phyloP scores from a whole-genome alignment of 2,797 vertebrate genomes.

The Lagocephalus sceleratus region DNA sequence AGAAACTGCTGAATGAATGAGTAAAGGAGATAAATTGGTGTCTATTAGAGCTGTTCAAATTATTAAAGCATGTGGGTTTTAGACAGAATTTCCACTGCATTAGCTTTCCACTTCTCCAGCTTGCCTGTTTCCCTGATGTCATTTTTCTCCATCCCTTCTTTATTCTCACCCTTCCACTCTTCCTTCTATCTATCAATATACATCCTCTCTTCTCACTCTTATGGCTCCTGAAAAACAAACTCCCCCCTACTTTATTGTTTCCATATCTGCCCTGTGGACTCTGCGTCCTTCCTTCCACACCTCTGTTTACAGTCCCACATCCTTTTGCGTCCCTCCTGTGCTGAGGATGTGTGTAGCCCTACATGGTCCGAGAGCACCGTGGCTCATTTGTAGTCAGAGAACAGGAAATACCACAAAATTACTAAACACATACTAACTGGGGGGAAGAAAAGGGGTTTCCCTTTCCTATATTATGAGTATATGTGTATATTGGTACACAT shows the following conservation, averaged over 20 bases:
- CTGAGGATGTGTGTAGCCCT: constrained; percentile 61
- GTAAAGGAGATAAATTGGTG: no score
- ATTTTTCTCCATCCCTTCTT: not conserved
- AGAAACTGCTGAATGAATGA: no score
- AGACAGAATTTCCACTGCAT: not conserved
- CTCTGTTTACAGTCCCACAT: constrained; percentile 42
- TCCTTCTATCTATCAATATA: not conserved
- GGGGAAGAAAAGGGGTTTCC: constrained; percentile 11
- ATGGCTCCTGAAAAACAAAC: not conserved
- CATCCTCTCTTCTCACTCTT: not conserved
- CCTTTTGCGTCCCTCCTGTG: constrained; percentile 25
- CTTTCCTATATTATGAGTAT: not conserved
- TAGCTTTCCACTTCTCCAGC: not conserved
- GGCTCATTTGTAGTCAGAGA: constrained; percentile 40
- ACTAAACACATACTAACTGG: constrained; percentile 12
- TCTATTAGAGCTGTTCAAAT: no score
- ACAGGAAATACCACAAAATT: constrained; percentile 61
- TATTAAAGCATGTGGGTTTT: no score
- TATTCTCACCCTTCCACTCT: not conserved
- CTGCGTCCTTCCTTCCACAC: constrained; percentile 19
- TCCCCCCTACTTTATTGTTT: not conserved
- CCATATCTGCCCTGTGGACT: constrained; percentile 2
- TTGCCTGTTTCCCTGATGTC: not conserved
- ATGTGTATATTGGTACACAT: not conserved
- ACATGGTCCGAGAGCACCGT: constrained; percentile 59